Base-by-base conservation (phyloP, 2,888 invertebrate genomes). In the Drosophila atripex region DNA sequence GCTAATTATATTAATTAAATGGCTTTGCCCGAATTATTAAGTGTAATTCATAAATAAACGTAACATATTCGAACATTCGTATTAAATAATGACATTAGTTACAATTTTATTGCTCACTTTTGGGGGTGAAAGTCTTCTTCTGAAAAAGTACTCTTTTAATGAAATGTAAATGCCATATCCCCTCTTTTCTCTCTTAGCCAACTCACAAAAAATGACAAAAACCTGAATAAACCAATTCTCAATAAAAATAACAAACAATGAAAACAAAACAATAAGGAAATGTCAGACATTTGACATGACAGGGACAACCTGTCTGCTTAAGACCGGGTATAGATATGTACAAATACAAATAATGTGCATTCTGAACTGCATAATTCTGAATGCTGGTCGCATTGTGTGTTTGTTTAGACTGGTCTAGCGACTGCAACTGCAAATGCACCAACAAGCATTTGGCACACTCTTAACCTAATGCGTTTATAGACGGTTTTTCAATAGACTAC, bases 251-350 rank as follows among this genome's bases (percentile, higher is more conserved):
- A 25, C 39, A 59, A 64, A 64, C 65, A 61, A 52, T 47, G 14
- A 58, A 43, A 43, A 30, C 45, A 49, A 23, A 57, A 74, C 59
- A 75, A 76, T 57, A 53, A 71, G 80, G 84, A 80, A 80, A 73
- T 69, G 41, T 57, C 71, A 71, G 28, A 35, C 9, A 14, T 56
- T 46, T 71, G 80, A 78, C 84, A 77, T 49, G 61, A 76, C 77
- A 83, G 84, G 80, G 84, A 68, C 84, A 80, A 72, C 57, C 57
- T 83, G 79, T 83, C 84, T 77, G 59, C 63, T 28, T 35, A 14
- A 23, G n/a, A 60, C 35, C 60, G 35, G 32, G 21, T 59, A 45
- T 59, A 45, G 41, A 61, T 49, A 30, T 45, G 30, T 23, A 55
- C 3, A 38, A 52, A 43, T 39, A 8, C 9, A 58, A 16, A 21